Evolutionary conservation across 1,140 invertebrate genomes (phyloP), one percentile per base, ranked within the genome.

Genomic region (Drosophila obscura): DNA sequence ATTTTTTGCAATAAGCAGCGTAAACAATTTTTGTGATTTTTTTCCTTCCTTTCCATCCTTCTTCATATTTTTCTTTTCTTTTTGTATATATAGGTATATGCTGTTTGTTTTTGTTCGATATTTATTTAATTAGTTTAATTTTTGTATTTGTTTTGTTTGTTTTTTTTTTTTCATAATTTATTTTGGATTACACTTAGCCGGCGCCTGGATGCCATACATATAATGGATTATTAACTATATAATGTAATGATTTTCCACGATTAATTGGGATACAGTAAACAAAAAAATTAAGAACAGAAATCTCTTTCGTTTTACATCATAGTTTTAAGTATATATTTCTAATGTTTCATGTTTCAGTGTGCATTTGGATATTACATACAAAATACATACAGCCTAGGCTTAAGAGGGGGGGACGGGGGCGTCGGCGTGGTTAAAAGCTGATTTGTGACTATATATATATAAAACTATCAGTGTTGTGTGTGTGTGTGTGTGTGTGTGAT

Each of bases 341-440:
- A 53, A 56, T 64, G 41, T 49, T 59, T 73, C 26, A 28, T 45
- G 22, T 55, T 68, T 61, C 11, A 35, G 19, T 24, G 9, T 15
- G 9, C 16, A 28, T 28, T 71, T 66, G 16, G 80, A 85, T 85
- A 85, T 77, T 84, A 84, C 80, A 82, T 77, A 73, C 69, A 77
- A 35, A 79, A 50, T 81, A 82, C 59, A 74, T 74, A 80, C 69
- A 76, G 81, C 82, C 81, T 81, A 87, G 73, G 64, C 49, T 63
- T 84, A 87, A 58, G 73, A 67, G 71, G 62, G 60, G 49, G 66
- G 57, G 72, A 59, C 52, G 67, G 77, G 61, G 77, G 19, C 19
- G 19, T 19, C 19, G 62, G 72, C 67, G 75, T 80, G 79, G 64
- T 57, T 77, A 76, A 78, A 82, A 82, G 79, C 75, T 80, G 76